Base-by-base conservation (phyloP, 2,888 invertebrate species). In the Tortrix viridana region DNA sequence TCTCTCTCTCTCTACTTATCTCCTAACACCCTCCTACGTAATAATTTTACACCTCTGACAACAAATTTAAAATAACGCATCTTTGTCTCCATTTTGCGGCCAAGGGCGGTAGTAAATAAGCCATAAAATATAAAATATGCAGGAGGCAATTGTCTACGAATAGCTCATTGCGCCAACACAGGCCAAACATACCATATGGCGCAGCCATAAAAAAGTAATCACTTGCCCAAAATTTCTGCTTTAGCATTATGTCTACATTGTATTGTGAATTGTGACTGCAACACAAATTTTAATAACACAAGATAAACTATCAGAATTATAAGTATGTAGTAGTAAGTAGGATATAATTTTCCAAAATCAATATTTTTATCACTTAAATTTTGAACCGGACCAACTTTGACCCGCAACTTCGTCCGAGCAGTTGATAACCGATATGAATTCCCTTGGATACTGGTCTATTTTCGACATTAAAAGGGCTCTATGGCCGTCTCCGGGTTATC, bases 111-210 rank as follows among this genome's bases (percentile, higher is more conserved):
- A 43, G 32, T 52, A 59, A 59, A 60, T 52, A 60, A 18, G 37
- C 19, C 52, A 23, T 60, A 46, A 46, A 52, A 5, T 38, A 37
- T 46, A 52, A 60, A 46, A 23, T 58, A 58, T 52, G 59, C 52
- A 50, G 52, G 52, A 46, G 59, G 52, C 37, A 52, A 56, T 60
- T 46, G 52, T 60, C 37, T 60, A 52, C 44, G 52, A 52, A 60
- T 46, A 60, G 44, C 37, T 59, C 44, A 44, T 59, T 44, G 44
- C 12, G 37, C 19, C 50, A 41, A 53, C 53, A 53, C 53, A 41
- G 53, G 19, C 52, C 52, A 53, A 26, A 43, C 52, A 53, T 23
- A 43, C 41, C 59, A 52, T 37, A 22, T 59, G 59, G 44, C 12
- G 20, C 6, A 12, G 19, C 22, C 20, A 14, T 59, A 59, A 59